These are phyloP conservation scores for Erpornis zantholeuca DNA, from an alignment of 2,113 vertebrate genomes.

Conservation along the genomic window DNA sequence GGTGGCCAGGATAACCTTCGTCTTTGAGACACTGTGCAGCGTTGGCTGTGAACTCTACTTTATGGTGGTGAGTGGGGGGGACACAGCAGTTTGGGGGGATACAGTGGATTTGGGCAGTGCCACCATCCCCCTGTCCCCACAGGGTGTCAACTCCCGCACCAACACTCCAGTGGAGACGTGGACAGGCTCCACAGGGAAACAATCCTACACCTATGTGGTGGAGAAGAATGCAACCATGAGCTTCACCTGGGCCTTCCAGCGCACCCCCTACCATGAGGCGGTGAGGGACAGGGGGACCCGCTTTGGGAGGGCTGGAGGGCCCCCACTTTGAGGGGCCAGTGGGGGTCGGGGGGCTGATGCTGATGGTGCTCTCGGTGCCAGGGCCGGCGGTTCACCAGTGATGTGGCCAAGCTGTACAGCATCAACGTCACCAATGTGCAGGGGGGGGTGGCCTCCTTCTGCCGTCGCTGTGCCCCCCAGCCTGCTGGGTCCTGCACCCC, in stretches of 20 bases:
- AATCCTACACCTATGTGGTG: conserved; percentile 89
- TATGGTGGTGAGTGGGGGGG: conserved; percentile 79
- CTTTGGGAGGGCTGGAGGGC: background rate
- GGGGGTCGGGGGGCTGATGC: rapidly evolving
- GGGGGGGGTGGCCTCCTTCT: conserved; percentile 87
- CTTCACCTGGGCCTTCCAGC: conserved; percentile 94
- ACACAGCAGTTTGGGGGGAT: rapidly evolving
- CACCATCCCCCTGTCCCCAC: background rate
- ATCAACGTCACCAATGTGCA: conserved; percentile 88
- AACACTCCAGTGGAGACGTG: conserved; percentile 85
- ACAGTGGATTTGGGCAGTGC: background rate
- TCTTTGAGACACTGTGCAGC: conserved; percentile 88
- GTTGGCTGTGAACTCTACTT: conserved; percentile 87
- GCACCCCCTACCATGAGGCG: conserved; percentile 65
- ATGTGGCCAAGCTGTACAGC: conserved; percentile 90
- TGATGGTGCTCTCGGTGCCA: conserved; percentile 18
- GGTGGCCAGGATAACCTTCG: conserved; percentile 86
- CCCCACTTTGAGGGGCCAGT: background rate
- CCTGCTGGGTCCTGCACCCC: conserved; percentile 77
- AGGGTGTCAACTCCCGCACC: conserved; percentile 83
- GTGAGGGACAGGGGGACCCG: conserved; percentile 62
- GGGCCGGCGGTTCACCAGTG: conserved; percentile 82
- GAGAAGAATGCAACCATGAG: conserved; percentile 81
- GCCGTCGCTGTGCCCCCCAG: conserved; percentile 82
- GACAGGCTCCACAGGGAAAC: conserved; percentile 82